phyloP scores from a whole-genome alignment of 2,113 vertebrate genomes.

The Abramis brama region DNA sequence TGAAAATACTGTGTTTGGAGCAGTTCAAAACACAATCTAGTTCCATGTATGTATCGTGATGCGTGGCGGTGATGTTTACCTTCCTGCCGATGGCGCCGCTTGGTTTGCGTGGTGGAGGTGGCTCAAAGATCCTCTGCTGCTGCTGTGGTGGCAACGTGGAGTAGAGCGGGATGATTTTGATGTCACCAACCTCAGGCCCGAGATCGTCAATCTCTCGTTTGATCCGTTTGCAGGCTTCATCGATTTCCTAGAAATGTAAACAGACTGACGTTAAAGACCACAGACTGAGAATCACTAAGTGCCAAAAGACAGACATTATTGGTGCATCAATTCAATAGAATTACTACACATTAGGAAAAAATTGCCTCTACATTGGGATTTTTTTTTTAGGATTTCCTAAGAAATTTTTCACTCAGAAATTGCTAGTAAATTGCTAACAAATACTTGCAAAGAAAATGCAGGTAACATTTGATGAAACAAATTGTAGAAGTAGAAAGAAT shows the following conservation, averaged over 20 bases:
- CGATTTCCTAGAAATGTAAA: constrained; percentile 86
- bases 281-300: not conserved
- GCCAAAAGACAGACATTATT: not conserved
- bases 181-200: constrained; percentile 93
- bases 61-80: constrained; percentile 70
- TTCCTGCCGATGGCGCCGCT: constrained; percentile 94
- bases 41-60: constrained; percentile 31
- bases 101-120: constrained; percentile 92
- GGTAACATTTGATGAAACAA: too few species aligned
- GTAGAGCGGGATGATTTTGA: constrained; percentile 97
- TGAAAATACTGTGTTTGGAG: not conserved
- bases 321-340: not conserved
- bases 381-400: too few species aligned
- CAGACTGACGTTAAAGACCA: constrained; percentile 43
- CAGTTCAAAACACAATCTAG: not conserved
- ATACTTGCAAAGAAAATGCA: too few species aligned
- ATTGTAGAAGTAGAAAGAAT: too few species aligned
- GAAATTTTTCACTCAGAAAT: too few species aligned
- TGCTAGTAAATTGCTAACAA: too few species aligned
- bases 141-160: constrained; percentile 96
- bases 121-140: constrained; percentile 95
- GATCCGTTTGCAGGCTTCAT: constrained; percentile 98
- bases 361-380: not conserved
- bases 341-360: not conserved
- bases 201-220: constrained; percentile 95